Percentiles rank a stretch among this genome's conserved stretches.
phyloP scores from a whole-genome alignment of 92 coral and sea anemone genomes.

The Palythoa caribaeorum region DNA sequence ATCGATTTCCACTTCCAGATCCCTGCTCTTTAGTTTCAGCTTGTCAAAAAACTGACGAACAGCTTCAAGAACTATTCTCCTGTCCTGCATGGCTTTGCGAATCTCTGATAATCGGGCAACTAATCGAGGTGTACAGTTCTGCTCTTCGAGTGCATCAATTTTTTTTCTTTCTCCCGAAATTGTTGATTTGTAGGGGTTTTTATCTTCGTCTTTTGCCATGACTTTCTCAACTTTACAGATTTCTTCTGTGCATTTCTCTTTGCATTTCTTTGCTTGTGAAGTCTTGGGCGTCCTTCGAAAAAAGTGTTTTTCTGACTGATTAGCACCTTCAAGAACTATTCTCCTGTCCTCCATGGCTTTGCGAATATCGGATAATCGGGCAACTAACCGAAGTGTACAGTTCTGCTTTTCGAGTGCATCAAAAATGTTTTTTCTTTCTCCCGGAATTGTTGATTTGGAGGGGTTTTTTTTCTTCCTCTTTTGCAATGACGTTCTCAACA shows the following conservation, averaged over 20 bases:
- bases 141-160: no score
- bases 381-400: conserved; percentile 54
- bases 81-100: no score
- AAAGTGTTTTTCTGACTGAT: background rate
- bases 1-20: conserved; percentile 66
- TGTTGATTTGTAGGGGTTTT: conserved; percentile 59
- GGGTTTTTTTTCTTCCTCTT: conserved; percentile 65
- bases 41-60: conserved; percentile 51
- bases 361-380: conserved; percentile 52
- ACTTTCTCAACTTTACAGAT: conserved; percentile 45
- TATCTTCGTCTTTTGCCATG: conserved; percentile 60
- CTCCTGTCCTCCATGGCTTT: conserved; percentile 10
- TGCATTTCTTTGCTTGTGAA: conserved; percentile 18
- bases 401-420: conserved; percentile 44
- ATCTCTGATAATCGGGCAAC: no score
- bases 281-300: conserved; percentile 56
- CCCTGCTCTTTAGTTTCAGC: conserved; percentile 55
- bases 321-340: background rate
- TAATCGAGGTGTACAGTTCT: no score
- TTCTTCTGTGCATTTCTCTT: conserved; percentile 9
- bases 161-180: conserved; percentile 59
- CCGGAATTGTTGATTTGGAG: conserved; percentile 45
- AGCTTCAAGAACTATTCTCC: no score
- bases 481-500: conserved; percentile 45
- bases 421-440: conserved; percentile 41